Base-by-base conservation (phyloP, 2,888 invertebrate genomes). In the Geophilus truncorum region DNA sequence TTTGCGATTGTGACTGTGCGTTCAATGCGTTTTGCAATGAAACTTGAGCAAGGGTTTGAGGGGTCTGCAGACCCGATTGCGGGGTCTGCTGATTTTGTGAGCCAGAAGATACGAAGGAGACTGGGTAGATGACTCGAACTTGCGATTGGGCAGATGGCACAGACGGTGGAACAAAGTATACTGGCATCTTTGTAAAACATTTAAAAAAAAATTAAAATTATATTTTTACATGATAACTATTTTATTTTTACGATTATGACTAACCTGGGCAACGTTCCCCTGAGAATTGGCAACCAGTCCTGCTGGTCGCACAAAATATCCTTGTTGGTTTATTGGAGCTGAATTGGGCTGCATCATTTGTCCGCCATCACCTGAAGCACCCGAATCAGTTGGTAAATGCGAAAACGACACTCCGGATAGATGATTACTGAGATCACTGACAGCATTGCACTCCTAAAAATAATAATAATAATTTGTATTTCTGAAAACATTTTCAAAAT, bases 101-200 rank as follows among this genome's bases (percentile, higher is more conserved):
- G 28, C 36, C 70, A 10, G 40, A 12, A 30, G 57, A 78, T 40
- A 36, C 34, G 76, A 51, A 77, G n/a, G 77, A 76, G 30, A 32
- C 51, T 32, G 75, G 82, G 28, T 78, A 81, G 57, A 80, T 32
- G 62, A 80, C 28, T 40, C 80, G 76, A 51, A 80, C 51, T 30
- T 76, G 77, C 36, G 62, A 62, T 28, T 81, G 81, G 34, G 79
- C 57, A 76, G 81, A 25, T 25, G 30, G 81, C 51, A 51, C 40
- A 51, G 25, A 80, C 23, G 78, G 81, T 36, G 75, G 80, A 57
- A 80, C 80, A 34, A 80, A 77, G 75, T 81, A 81, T 34, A 80
- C 25, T 45, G 81, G 81, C 80, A 80, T 81, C 81, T 81, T n/a
- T n/a, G n/a, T 21, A 57, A 28, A 34, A 30, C 3, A 75, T 75